Evolutionary conservation across 2,888 invertebrate genomes (phyloP).

Genomic region (Tholera decimalis): DNA sequence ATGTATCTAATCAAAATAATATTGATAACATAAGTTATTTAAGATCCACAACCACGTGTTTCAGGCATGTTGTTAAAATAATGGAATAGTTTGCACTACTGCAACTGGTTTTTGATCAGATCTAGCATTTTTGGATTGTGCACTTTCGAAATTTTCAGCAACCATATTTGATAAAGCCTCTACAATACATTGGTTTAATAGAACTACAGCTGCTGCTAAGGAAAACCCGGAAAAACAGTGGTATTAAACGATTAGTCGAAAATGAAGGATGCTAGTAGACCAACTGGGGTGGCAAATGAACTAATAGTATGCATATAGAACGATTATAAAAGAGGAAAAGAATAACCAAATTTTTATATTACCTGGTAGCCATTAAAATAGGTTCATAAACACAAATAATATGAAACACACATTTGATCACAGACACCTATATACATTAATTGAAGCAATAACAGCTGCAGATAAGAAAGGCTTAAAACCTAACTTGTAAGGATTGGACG

Average conservation of each 20-base stretch:
- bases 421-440: constrained; percentile 26
- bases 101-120: neutral
- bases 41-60: constrained; percentile 13
- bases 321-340: neutral
- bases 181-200: neutral
- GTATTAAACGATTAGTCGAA: no score
- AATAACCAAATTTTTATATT: neutral
- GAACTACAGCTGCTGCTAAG: neutral
- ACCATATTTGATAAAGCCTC: neutral
- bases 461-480: constrained; percentile 58
- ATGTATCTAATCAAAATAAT: neutral
- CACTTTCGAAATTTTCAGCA: neutral
- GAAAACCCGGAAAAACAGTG: neutral
- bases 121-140: no score
- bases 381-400: constrained; percentile 21
- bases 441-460: constrained; percentile 35
- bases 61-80: neutral
- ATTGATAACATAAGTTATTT: neutral
- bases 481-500: constrained; percentile 45
- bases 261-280: neutral
- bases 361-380: constrained; percentile 16
- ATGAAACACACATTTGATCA: constrained; percentile 32
- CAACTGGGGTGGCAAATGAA: no score
- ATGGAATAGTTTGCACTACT: neutral
- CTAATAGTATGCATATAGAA: neutral